These are phyloP conservation scores for Halictus ligatus DNA, from an alignment of 2,888 invertebrate genomes.

Conservation along the genomic window DNA sequence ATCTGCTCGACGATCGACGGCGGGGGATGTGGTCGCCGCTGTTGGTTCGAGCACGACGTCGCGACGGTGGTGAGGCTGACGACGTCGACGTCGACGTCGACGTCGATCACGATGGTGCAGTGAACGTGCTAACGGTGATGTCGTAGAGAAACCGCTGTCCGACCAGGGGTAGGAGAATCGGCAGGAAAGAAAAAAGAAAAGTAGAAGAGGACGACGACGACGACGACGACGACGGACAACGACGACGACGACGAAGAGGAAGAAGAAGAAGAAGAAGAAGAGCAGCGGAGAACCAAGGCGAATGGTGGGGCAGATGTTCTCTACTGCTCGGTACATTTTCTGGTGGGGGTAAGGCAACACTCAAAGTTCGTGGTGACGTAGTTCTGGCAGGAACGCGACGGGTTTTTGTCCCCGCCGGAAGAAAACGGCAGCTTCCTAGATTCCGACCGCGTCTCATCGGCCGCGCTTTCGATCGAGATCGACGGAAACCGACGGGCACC, in stretches of 20 bases:
- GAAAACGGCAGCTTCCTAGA: slow-evolving; percentile 63
- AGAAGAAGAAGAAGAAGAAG: slow-evolving; percentile 46
- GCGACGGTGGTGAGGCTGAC: slow-evolving; percentile 22
- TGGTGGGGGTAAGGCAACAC: slow-evolving; percentile 81
- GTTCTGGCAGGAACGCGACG: slow-evolving; percentile 81
- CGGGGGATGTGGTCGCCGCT: not conserved
- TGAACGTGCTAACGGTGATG: slow-evolving; percentile 60
- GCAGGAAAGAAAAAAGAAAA: not conserved
- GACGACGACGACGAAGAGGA: slow-evolving; percentile 46
- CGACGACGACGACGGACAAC: slow-evolving; percentile 3
- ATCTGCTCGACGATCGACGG: not conserved
- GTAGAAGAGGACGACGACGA: slow-evolving; percentile 40
- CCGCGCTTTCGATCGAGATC: slow-evolving; percentile 23
- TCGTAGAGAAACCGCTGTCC: slow-evolving; percentile 39
- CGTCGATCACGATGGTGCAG: slow-evolving; percentile 44
- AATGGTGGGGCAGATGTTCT: slow-evolving; percentile 65
- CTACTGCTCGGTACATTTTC: slow-evolving; percentile 56
- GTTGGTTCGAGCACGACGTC: not conserved
- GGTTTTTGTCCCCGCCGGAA: slow-evolving; percentile 77
- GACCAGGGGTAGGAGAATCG: slow-evolving; percentile 37
- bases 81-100: slow-evolving; percentile 12
- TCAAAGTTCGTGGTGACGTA: slow-evolving; percentile 83
- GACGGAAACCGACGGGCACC: not conserved
- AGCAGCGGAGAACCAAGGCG: slow-evolving; percentile 59
- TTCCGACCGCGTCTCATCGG: slow-evolving; percentile 41